A percentile compares a stretch with the other conserved stretches of the same genome.
Conservation (phyloP, 2,888 invertebrate genomes). For the Junonia oenone region DNA sequence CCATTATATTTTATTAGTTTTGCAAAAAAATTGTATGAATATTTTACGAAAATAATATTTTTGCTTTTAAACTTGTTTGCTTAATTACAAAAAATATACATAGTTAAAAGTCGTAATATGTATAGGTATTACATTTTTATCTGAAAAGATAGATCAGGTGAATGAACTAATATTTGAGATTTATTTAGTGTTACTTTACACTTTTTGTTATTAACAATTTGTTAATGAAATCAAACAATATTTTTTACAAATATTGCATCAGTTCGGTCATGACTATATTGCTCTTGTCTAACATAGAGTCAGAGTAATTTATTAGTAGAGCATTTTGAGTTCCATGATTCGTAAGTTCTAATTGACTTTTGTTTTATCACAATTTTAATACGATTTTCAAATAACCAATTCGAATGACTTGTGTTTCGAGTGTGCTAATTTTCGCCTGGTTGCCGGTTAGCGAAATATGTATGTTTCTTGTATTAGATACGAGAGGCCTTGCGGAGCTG, state of each 20-base stretch:
- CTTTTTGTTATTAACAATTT: neutral
- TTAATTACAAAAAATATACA: too few species aligned
- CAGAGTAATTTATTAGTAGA: too few species aligned
- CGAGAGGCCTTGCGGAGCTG: constrained; percentile 37
- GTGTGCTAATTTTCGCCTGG: constrained; percentile 64
- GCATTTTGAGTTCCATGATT: neutral
- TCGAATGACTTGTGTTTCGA: constrained; percentile 62
- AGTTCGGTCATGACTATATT: neutral
- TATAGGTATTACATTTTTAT: too few species aligned
- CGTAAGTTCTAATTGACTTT: neutral
- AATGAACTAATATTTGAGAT: neutral
- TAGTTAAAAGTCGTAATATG: too few species aligned
- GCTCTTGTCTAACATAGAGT: too few species aligned
- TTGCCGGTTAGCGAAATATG: constrained; percentile 57
- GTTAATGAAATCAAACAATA: neutral
- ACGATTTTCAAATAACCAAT: constrained; percentile 28
- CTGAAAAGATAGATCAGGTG: neutral
- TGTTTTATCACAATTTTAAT: neutral
- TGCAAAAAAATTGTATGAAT: too few species aligned
- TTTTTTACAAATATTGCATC: neutral
- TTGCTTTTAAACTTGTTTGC: too few species aligned
- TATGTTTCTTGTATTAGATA: constrained; percentile 45
- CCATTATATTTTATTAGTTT: too few species aligned
- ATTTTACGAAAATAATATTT: too few species aligned
- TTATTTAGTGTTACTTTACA: neutral